Percentiles rank a stretch among this genome's conserved stretches.
phyloP scores from a whole-genome alignment of 2,113 vertebrate species.

The Epinephelus moara region DNA sequence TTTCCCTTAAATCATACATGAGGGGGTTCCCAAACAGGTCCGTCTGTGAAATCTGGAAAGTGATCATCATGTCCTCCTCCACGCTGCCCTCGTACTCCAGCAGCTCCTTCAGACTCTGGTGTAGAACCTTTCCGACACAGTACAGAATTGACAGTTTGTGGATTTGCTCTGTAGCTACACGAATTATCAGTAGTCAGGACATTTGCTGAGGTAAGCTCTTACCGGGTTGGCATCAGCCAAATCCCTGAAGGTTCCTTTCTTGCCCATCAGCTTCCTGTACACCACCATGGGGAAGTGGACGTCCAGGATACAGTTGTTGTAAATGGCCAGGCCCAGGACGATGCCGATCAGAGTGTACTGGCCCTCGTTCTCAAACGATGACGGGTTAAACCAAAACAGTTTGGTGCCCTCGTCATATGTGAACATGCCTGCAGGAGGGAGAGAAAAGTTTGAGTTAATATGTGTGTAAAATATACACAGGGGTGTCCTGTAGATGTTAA shows the following conservation, averaged over 20 bases:
- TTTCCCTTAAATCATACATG: conserved; percentile 96
- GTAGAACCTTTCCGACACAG: conserved; percentile 87
- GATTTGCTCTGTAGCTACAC: neutral
- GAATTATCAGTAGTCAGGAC: neutral
- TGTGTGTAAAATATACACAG: neutral
- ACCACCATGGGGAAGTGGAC: conserved; percentile 99
- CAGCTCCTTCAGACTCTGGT: conserved; percentile 96
- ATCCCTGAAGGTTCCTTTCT: conserved; percentile 98
- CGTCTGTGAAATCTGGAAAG: conserved; percentile 98
- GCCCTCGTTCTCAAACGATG: conserved; percentile 97
- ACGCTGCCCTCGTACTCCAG: conserved; percentile 95
- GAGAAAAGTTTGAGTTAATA: neutral
- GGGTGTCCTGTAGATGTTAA: no score
- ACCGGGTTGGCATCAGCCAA: conserved; percentile 97
- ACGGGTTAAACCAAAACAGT: conserved; percentile 98
- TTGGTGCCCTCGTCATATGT: conserved; percentile 97
- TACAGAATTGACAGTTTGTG: neutral
- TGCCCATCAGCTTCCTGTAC: conserved; percentile 99
- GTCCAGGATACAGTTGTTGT: conserved; percentile 99
- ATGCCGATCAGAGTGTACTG: conserved; percentile 99
- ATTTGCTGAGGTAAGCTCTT: conserved; percentile 58
- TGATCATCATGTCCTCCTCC: conserved; percentile 99
- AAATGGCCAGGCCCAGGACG: conserved; percentile 97
- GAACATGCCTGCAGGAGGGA: conserved; percentile 92
- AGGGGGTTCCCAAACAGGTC: conserved; percentile 98